These are phyloP conservation scores for Thinocorus orbignyianus DNA, from an alignment of 2,113 vertebrate species.

Conservation along the genomic window DNA sequence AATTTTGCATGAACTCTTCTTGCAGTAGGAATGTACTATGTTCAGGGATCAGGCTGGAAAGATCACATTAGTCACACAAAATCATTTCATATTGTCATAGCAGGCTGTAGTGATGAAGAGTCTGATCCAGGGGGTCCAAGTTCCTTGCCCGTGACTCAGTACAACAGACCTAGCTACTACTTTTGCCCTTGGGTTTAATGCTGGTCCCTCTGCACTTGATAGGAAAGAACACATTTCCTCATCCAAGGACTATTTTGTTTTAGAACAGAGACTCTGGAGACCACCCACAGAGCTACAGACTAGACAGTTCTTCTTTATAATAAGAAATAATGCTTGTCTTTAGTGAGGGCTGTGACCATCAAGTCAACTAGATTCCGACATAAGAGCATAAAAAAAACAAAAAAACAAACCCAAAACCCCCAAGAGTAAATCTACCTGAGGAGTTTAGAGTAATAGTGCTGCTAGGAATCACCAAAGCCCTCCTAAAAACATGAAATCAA, in stretches of 20 bases:
- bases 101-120: not conserved
- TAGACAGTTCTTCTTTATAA: not conserved
- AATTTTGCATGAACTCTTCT: not conserved
- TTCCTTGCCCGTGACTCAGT: not conserved
- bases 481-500: not conserved
- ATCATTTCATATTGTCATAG: not conserved
- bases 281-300: not conserved
- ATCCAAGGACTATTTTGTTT: not conserved
- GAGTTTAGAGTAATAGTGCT: not conserved
- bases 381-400: not conserved
- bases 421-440: not conserved
- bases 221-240: not conserved
- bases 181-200: not conserved
- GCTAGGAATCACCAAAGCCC: not conserved
- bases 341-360: not conserved
- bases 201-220: not conserved
- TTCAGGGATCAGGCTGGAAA: not conserved
- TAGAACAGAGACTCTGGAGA: not conserved
- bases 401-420: too few species aligned
- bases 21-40: not conserved
- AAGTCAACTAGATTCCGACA: not conserved
- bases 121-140: not conserved
- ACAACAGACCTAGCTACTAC: not conserved
- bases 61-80: not conserved
- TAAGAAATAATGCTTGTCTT: not conserved